Base-by-base conservation (phyloP, 2,888 invertebrate genomes). In the Xestoiulus laeticollis region DNA sequence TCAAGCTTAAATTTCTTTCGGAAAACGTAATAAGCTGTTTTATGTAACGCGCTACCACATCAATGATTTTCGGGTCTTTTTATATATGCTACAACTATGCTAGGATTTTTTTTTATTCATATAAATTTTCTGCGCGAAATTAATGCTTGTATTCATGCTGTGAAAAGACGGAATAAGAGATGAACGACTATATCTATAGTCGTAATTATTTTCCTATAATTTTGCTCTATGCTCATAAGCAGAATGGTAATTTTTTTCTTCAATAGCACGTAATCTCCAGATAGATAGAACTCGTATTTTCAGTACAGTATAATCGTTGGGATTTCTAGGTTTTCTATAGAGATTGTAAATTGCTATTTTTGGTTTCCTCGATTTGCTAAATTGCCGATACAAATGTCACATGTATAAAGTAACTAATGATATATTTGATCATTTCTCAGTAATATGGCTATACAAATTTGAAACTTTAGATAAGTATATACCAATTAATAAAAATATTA, bases 1-100 rank as follows among this genome's bases (percentile, higher is more conserved):
- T 5, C 59, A 22, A 68, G 59, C 22, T 26, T 68, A 22, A 68
- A 68, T 68, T 68, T 68, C 59, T 68, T 68, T 68, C 22, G 6
- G 22, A 19, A 68, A 68, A 68, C 59, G 59, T 26, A 68, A 68
- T 68, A 68, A 68, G 59, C 59, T 68, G 59, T 68, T 68, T 68
- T 68, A 22, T 22, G 59, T 22, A 68, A 68, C 59, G n/a, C 53
- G n/a, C 53, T 68, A 68, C 59, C 59, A 68, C 59, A 68, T 68
- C 59, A 68, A 68, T 68, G 22, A 68, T 68, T 68, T 26, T 68
- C 22, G 8, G 22, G 22, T 22, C 22, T 68, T 68, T 19, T 19
- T 68, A 68, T 22, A 26, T 26, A 8, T 5, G 4, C n/a, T 22
- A 68, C 59, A 68, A 22, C n/a, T 6, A 68, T 22, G 59, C 22